Base-by-base conservation (phyloP, 1,140 invertebrate genomes). In the Berghia stephanieae region DNA sequence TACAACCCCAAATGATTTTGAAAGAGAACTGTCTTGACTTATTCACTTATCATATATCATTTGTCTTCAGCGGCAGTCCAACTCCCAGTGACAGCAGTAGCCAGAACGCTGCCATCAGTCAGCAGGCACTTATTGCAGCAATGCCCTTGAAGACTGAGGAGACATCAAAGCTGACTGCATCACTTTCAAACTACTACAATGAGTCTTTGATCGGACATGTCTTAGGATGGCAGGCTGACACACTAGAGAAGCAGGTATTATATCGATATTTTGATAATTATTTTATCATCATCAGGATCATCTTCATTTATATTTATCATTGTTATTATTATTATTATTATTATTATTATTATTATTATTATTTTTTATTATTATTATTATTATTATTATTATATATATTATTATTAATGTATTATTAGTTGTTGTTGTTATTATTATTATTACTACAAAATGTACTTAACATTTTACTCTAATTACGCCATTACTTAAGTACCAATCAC, bases 191-290 rank as follows among this genome's bases (percentile, higher is more conserved):
- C 91, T 95, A 97, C 91, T 96, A 95, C 90, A 93, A 96, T 81
- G 93, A 95, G 88, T 95, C 97, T 90, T 92, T 98, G 81, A 95
- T 96, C 78, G 92, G 93, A 84, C 97, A 98, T 90, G 96, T 98
- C 73, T 93, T 93, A 80, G 95, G 94, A 66, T 98, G 96, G 94
- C 95, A 95, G 76, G 95, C 95, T 21, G 96, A 98, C 86, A 93
- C 94, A 84, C 91, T 96, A 78, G 96, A 98, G 90, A 96, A 95
- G 92, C 96, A 98, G 93, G 96, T 97, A 90, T 76, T 66, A 43
- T 42, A 36, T 16, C 70, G 8, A 46, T 44, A 36, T 4, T 1
- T 16, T 36, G 34, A 18, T 24, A 21, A 49, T 27, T 52, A 3
- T 34, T 52, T 13, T 72, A n/a, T 42, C 2, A 3, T 18, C 0